These are phyloP conservation scores for Electrona antarctica DNA, from an alignment of 2,113 vertebrate species.

Conservation along the genomic window DNA sequence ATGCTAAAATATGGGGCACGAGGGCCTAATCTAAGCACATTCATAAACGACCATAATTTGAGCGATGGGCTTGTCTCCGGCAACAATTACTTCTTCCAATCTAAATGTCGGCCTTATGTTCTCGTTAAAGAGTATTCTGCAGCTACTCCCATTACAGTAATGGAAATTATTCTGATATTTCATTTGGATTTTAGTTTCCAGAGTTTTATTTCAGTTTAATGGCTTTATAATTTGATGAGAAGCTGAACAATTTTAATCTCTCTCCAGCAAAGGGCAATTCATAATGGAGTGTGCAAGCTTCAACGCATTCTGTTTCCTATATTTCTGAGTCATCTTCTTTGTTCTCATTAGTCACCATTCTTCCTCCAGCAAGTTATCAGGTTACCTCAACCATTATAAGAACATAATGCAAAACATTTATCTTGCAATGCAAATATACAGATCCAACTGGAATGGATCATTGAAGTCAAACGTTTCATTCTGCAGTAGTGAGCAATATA, in stretches of 20 bases:
- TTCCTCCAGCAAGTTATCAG: too few relatives aligned
- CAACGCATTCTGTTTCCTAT: neutral
- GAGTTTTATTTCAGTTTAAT: neutral
- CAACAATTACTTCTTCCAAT: constrained; percentile 1
- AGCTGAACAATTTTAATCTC: neutral
- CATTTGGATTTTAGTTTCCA: neutral
- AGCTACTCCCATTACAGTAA: neutral
- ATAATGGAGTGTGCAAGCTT: neutral
- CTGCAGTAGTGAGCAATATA: too few relatives aligned
- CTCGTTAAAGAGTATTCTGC: neutral
- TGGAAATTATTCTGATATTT: neutral
- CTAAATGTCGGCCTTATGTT: neutral
- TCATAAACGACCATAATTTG: neutral
- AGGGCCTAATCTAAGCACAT: neutral
- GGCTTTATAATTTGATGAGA: constrained; percentile 4
- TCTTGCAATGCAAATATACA: too few relatives aligned
- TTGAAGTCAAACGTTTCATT: too few relatives aligned
- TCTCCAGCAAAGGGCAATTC: neutral
- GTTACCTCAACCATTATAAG: too few relatives aligned
- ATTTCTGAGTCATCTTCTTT: neutral
- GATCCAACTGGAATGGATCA: too few relatives aligned
- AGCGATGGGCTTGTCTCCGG: constrained; percentile 3
- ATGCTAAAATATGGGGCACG: neutral
- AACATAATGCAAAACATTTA: too few relatives aligned
- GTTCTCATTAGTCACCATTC: too few relatives aligned